These are phyloP conservation scores for Sarotherodon lohbergeri DNA, from an alignment of 2,113 vertebrate genomes.

Conservation along the genomic window DNA sequence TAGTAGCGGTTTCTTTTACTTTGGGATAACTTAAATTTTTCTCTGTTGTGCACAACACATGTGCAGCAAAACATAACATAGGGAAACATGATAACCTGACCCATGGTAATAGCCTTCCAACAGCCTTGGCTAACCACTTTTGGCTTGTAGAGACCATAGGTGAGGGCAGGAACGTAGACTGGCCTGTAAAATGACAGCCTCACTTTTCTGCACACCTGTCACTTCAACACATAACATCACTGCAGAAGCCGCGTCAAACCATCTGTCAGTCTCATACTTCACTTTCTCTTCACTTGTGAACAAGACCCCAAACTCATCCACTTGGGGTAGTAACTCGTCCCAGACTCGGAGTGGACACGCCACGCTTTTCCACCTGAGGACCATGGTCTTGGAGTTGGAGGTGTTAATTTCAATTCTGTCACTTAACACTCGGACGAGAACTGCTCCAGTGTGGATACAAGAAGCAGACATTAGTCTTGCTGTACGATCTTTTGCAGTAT, in stretches of 20 bases:
- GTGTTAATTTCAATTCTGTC: background rate
- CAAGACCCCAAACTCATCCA: background rate
- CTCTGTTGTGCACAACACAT: background rate
- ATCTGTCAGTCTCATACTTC: background rate
- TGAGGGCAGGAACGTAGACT: background rate
- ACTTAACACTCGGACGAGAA: background rate
- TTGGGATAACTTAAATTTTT: background rate
- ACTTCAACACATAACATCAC: background rate
- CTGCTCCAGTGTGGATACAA: background rate
- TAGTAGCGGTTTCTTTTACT: background rate
- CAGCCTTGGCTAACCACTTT: too few relatives aligned
- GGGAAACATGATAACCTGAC: too few relatives aligned
- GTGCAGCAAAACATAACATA: too few relatives aligned
- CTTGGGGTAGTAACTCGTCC: background rate
- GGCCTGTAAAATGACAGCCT: background rate
- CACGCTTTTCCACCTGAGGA: background rate
- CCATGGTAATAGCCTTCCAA: background rate
- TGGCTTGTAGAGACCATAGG: too few relatives aligned
- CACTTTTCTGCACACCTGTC: background rate
- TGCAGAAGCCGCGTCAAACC: background rate
- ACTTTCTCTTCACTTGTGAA: background rate
- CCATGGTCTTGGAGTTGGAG: background rate
- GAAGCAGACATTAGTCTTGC: background rate
- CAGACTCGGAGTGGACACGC: background rate
- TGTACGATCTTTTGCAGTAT: background rate